phyloP scores from a whole-genome alignment of 2,113 vertebrate species.

The Rhea americana region DNA sequence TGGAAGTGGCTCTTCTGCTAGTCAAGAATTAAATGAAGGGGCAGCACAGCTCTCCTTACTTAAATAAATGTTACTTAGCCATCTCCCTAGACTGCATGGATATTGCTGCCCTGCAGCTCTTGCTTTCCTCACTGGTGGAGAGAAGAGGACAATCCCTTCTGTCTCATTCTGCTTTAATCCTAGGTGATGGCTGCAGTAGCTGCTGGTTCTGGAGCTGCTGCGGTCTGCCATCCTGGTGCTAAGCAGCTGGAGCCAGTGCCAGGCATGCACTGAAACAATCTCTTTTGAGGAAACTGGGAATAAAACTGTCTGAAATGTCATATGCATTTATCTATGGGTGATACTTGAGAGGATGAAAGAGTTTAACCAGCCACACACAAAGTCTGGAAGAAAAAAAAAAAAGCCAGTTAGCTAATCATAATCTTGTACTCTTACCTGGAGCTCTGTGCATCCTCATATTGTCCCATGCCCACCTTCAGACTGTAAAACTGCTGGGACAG shows the following conservation, averaged over 20 bases:
- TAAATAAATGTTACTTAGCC: neutral
- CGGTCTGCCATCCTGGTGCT: neutral
- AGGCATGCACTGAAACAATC: neutral
- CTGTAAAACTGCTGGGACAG: neutral
- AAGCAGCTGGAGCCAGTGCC: neutral
- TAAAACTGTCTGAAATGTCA: neutral
- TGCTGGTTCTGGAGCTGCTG: neutral
- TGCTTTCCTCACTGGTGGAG: neutral
- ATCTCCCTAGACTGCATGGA: neutral
- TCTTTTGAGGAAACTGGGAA: neutral
- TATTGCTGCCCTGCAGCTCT: neutral
- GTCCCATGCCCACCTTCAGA: neutral
- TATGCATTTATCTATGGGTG: neutral
- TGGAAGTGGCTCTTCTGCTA: neutral
- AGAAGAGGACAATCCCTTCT: neutral
- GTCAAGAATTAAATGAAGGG: neutral
- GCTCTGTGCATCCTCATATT: neutral
- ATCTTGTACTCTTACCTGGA: neutral
- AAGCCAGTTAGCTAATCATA: neutral
- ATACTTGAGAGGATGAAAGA: neutral
- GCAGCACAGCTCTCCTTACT: neutral
- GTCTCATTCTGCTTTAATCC: neutral
- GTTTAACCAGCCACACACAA: neutral
- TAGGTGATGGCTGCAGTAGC: neutral
- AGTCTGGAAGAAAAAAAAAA: neutral